Evolutionary conservation across 2,113 vertebrate species (phyloP).

Genomic region (Oceanodroma tethys): DNA sequence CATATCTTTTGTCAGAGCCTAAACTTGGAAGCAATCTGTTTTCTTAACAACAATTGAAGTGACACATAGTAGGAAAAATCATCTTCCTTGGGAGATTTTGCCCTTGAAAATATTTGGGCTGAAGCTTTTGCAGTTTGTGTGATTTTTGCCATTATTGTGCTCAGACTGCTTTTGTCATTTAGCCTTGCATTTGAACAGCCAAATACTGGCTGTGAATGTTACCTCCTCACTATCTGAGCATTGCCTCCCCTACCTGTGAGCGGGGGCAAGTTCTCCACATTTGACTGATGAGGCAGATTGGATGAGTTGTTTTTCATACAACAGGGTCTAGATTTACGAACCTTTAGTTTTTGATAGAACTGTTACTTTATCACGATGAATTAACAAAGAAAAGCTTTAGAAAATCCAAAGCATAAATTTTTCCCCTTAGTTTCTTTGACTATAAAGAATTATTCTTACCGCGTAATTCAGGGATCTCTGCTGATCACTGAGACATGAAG

Average conservation of each 20-base stretch:
- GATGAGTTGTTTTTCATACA: background rate
- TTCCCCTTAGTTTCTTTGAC: background rate
- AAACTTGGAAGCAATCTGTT: background rate
- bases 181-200: background rate
- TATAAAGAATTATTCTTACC: background rate
- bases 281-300: background rate
- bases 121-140: background rate
- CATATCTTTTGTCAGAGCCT: background rate
- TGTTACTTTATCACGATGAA: background rate
- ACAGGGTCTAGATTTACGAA: background rate
- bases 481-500: background rate
- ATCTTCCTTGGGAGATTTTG: background rate
- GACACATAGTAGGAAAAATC: background rate
- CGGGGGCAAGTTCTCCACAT: background rate
- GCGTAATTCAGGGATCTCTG: background rate
- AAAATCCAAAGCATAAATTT: background rate
- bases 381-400: background rate
- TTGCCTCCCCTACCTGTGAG: background rate
- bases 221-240: background rate
- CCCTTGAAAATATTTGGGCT: conserved; percentile 1
- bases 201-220: background rate
- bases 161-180: background rate
- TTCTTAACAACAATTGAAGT: background rate
- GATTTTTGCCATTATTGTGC: background rate
- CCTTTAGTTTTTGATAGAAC: background rate